phyloP scores from a whole-genome alignment of 2,797 vertebrate genomes.

The Melanotaenia trifasciata region DNA sequence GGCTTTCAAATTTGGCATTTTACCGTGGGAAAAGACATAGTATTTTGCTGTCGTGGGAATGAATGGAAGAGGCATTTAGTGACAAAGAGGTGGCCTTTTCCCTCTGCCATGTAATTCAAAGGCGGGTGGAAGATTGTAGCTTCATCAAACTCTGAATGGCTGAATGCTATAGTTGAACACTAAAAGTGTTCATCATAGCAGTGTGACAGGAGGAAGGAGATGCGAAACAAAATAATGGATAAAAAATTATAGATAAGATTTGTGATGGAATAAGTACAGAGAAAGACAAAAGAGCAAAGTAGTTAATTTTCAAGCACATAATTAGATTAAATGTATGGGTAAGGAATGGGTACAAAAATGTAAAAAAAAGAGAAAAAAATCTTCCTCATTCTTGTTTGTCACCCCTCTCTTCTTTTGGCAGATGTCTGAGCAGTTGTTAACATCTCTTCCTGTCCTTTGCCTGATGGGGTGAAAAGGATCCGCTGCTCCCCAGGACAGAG shows the following conservation, averaged over 20 bases:
- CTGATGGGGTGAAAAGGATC: slow-evolving; percentile 75
- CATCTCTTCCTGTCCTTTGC: slow-evolving; percentile 49
- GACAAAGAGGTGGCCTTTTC: slow-evolving; percentile 81
- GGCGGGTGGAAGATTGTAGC: slow-evolving; percentile 37
- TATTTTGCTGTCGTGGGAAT: slow-evolving; percentile 79
- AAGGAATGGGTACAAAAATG: not conserved
- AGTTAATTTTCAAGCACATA: not conserved
- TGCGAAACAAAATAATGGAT: slow-evolving; percentile 5
- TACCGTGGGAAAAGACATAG: slow-evolving; percentile 76
- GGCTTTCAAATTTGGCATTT: slow-evolving; percentile 85
- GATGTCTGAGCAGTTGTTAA: slow-evolving; percentile 70
- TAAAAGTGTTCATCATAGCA: slow-evolving; percentile 62
- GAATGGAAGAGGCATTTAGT: slow-evolving; percentile 81
- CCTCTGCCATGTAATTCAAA: slow-evolving; percentile 66
- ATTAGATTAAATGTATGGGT: slow-evolving; percentile 24
- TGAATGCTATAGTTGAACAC: slow-evolving; percentile 56
- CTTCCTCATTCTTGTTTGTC: slow-evolving; percentile 26
- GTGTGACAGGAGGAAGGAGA: slow-evolving; percentile 28
- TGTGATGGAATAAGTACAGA: not conserved
- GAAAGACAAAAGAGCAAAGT: not conserved
- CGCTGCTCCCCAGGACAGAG: slow-evolving; percentile 75
- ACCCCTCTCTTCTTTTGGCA: slow-evolving; percentile 36
- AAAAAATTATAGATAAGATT: not conserved
- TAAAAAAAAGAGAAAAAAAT: not conserved
- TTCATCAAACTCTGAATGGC: slow-evolving; percentile 73